Evolutionary conservation across 1,140 invertebrate genomes (phyloP), one percentile per base, ranked within the genome.

Genomic region (Archivesica marissinica): DNA sequence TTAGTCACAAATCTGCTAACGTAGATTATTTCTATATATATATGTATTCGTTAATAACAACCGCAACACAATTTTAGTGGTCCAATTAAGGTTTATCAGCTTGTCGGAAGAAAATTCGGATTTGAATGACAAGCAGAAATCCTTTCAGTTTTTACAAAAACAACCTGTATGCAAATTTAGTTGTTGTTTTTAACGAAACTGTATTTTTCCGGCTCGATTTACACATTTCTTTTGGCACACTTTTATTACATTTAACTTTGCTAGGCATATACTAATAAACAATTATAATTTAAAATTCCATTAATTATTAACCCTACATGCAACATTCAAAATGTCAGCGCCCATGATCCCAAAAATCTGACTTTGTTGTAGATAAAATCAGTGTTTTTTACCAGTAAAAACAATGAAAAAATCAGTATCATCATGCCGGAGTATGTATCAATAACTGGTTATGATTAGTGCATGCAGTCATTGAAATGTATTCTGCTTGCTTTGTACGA

Each of bases 111-210:
- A n/a, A n/a, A n/a, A 7, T 2, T 64, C 59, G 59, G 59, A 64
- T 64, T 28, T 64, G 30, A 64, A 64, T 15, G 7, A 35, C n/a
- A 47, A 1, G 6, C 33, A 17, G 23, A 28, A 47, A 11, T 56
- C 68, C 68, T 72, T 44, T 50, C 44, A 35, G 20, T 56, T 76
- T 76, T 75, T 54, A 75, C 47, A 76, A 56, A 76, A 76, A 76
- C 74, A 81, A 81, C 56, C 78, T 81, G 78, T 81, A 70, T 81
- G 78, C 59, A 70, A 81, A 70, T 70, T 81, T 2, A 30, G 6
- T 39, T 52, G 30, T 75, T n/a, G n/a, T n/a, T n/a, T 4, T n/a
- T 23, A 52, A 11, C 7, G 20, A 52, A 52, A 52, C 23, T 52
- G 50, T n/a, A 52, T 52, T 52, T 52, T 17, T 52, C 17, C 17